A percentile compares a stretch with the other conserved stretches of the same genome.
Conservation (phyloP, 2,113 vertebrate species). For the Pluvialis apricaria region DNA sequence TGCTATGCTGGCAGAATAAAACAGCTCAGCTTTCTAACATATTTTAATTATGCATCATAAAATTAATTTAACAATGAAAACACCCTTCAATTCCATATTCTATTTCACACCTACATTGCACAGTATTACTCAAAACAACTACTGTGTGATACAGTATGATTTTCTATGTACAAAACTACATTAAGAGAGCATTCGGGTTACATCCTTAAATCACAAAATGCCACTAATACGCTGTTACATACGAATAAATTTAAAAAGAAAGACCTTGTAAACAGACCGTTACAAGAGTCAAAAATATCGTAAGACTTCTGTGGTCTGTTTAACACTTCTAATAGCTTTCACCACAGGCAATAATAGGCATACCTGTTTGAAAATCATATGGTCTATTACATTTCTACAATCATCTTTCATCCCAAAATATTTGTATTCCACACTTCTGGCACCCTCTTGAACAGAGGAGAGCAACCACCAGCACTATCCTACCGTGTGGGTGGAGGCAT, state of each 20-base stretch:
- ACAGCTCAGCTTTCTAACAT: not conserved
- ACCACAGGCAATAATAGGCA: not conserved
- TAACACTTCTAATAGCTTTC: not conserved
- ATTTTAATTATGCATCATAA: not conserved
- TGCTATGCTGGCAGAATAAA: not conserved
- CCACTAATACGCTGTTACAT: not conserved
- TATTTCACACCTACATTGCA: not conserved
- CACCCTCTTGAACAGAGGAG: not conserved
- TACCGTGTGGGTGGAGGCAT: not conserved
- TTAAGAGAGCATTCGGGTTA: not conserved
- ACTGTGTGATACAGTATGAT: not conserved
- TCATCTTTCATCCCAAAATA: not conserved
- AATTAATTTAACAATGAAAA: constrained; percentile 11
- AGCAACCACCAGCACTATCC: not conserved
- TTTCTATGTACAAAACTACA: not conserved
- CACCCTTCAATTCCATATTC: not conserved
- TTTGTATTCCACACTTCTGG: not conserved
- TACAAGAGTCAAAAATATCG: not conserved
- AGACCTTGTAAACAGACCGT: not conserved
- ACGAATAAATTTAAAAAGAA: not conserved
- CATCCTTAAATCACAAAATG: not conserved
- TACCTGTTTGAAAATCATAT: not conserved
- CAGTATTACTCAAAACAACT: not conserved
- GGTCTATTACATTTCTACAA: not conserved
- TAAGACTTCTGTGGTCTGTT: not conserved